Evolutionary conservation across 1,140 invertebrate genomes (phyloP).

Genomic region (Nephila pilipes): DNA sequence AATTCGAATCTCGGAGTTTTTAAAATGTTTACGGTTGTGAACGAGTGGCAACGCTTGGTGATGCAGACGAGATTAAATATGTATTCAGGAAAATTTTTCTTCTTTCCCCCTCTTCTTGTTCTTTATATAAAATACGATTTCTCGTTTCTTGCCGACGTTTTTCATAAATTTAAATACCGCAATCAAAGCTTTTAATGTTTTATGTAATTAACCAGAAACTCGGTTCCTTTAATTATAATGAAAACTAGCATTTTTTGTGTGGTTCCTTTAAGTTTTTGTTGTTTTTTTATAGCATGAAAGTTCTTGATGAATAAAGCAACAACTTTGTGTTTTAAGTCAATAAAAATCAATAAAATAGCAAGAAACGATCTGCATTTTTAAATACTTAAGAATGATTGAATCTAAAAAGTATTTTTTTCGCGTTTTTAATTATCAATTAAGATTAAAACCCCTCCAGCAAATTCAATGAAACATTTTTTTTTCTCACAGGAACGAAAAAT

Average conservation of each 20-base stretch:
- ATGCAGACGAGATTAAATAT: slow-evolving; percentile 68
- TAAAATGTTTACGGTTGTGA: slow-evolving; percentile 69
- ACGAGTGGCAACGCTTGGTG: slow-evolving; percentile 49
- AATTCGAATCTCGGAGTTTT: slow-evolving; percentile 60
- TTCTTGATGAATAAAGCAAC: background rate
- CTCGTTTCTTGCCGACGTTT: background rate
- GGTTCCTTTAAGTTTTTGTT: background rate
- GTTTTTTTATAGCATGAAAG: background rate
- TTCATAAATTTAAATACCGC: slow-evolving; percentile 44
- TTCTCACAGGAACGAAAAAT: too few species aligned
- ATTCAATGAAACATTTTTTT: background rate
- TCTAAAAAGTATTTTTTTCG: background rate
- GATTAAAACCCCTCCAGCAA: background rate
- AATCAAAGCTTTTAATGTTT: slow-evolving; percentile 58
- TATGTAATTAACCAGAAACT: slow-evolving; percentile 39
- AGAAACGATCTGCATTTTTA: background rate
- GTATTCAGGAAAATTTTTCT: slow-evolving; percentile 17
- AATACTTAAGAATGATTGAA: background rate
- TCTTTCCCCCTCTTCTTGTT: background rate
- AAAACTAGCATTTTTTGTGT: background rate
- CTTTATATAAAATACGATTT: background rate
- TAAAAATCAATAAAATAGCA: background rate
- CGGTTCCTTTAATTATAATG: background rate
- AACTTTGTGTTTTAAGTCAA: background rate
- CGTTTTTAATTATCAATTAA: background rate